Evolutionary conservation across 2,888 invertebrate genomes (phyloP), one percentile per base, ranked within the genome.

Genomic region (Calliopum simillimum): DNA sequence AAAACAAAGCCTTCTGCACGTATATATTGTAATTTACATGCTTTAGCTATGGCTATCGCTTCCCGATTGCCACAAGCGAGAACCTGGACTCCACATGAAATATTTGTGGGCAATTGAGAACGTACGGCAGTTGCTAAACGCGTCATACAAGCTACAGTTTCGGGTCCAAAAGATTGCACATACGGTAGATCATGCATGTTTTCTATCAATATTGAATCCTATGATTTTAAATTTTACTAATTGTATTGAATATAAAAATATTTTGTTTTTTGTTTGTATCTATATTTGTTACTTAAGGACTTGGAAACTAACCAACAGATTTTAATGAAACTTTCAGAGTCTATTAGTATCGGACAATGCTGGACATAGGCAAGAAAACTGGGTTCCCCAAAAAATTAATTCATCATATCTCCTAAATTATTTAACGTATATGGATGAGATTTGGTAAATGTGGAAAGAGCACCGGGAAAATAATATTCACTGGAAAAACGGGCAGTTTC

Each of bases 141-240:
- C 0, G 92, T 88, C 93, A 95, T 93, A 47, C 88, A 84, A 0
- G 93, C 89, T 1, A 89, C 88, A 14, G 89, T 89, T 85, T 94
- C 94, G 0, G 93, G 91, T 3, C 90, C 90, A 63, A 92, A 81
- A 56, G 88, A 79, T 78, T 88, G 88, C 1, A 91, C 80, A 79
- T 94, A 94, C 0, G 94, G 94, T 23, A 92, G 82, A 80, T 94
- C 94, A 79, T 93, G 90, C 94, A 94, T 94, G 81, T 94, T 94
- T 87, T 94, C 94, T 13, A 94, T 85, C 49, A 94, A 79, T 25
- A 94, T 85, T 2, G 89, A 91, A 84, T 93, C 91, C 93, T 93
- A 68, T 23, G 19, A 23, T 47, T 13, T 25, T 13, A 56, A 8
- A 13, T 8, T 49, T n/a, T 5, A 8, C 33, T 33, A 23, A 14